Conservation (phyloP, 2,888 invertebrate genomes). For the Tineola bisselliella region DNA sequence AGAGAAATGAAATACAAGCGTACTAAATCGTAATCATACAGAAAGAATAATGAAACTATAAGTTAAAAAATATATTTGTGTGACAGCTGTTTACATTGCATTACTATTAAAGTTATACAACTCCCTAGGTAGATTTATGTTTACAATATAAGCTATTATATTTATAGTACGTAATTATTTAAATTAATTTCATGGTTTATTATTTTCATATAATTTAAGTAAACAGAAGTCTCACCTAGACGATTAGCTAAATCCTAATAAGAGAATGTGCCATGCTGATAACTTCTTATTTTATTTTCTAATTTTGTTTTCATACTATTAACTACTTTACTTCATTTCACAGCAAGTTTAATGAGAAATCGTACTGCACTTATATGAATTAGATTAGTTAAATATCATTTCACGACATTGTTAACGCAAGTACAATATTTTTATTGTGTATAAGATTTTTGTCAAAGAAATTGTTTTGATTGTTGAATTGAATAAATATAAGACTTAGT, state of each 20-base stretch:
- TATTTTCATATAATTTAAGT: slow-evolving; percentile 19
- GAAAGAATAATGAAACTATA: background rate
- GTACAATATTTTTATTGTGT: background rate
- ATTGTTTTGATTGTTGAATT: slow-evolving; percentile 2
- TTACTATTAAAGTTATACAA: slow-evolving; percentile 32
- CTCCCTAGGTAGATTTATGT: slow-evolving; percentile 50
- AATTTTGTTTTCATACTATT: slow-evolving; percentile 49
- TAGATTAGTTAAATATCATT: background rate
- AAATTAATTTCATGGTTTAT: no score
- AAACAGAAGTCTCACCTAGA: slow-evolving; percentile 51
- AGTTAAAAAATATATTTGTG: slow-evolving; percentile 36
- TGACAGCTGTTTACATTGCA: slow-evolving; percentile 62
- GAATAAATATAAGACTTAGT: no score
- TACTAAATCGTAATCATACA: slow-evolving; percentile 12
- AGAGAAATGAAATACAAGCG: slow-evolving; percentile 15
- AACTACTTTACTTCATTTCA: slow-evolving; percentile 42
- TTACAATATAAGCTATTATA: slow-evolving; percentile 23
- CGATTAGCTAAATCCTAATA: slow-evolving; percentile 54
- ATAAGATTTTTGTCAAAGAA: background rate
- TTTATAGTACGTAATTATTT: background rate
- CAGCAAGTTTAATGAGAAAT: slow-evolving; percentile 23
- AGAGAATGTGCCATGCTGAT: slow-evolving; percentile 66
- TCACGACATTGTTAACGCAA: background rate
- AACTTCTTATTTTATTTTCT: slow-evolving; percentile 58
- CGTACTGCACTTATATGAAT: slow-evolving; percentile 9